A percentile compares a stretch with the other conserved stretches of the same genome.
Conservation (phyloP, 1,140 invertebrate species). For the Calliphora vicina region DNA sequence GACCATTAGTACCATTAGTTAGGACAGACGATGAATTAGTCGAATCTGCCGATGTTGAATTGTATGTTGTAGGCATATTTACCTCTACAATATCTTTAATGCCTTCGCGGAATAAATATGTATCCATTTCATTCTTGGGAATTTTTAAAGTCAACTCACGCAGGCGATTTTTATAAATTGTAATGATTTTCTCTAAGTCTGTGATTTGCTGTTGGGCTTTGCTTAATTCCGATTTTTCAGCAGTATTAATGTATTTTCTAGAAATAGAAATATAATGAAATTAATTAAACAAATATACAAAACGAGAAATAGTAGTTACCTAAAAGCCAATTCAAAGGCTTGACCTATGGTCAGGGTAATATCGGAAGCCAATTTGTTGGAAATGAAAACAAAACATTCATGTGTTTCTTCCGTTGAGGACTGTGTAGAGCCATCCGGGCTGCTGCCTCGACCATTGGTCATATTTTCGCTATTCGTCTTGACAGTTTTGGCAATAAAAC, state of each 20-base stretch:
- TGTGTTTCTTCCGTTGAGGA: constrained; percentile 74
- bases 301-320: constrained; percentile 66
- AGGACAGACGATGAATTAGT: constrained; percentile 44
- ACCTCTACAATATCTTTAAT: constrained; percentile 59
- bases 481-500: constrained; percentile 93
- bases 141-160: constrained; percentile 60
- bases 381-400: constrained; percentile 95
- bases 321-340: constrained; percentile 97
- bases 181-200: constrained; percentile 66
- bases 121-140: constrained; percentile 60
- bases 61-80: constrained; percentile 43
- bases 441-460: constrained; percentile 44
- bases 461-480: constrained; percentile 56
- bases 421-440: constrained; percentile 44
- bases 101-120: constrained; percentile 54
- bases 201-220: constrained; percentile 67
- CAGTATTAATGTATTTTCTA: constrained; percentile 60
- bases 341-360: constrained; percentile 97
- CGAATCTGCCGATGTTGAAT: constrained; percentile 47
- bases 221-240: constrained; percentile 66
- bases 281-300: not conserved
- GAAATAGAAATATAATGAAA: not conserved
- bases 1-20: constrained; percentile 22
- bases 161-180: constrained; percentile 66
- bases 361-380: constrained; percentile 94